Percentiles rank a stretch among this genome's conserved stretches.
Conservation (phyloP, 37 sponge, comb jelly and placozoan species). For the Agelas oroides region DNA sequence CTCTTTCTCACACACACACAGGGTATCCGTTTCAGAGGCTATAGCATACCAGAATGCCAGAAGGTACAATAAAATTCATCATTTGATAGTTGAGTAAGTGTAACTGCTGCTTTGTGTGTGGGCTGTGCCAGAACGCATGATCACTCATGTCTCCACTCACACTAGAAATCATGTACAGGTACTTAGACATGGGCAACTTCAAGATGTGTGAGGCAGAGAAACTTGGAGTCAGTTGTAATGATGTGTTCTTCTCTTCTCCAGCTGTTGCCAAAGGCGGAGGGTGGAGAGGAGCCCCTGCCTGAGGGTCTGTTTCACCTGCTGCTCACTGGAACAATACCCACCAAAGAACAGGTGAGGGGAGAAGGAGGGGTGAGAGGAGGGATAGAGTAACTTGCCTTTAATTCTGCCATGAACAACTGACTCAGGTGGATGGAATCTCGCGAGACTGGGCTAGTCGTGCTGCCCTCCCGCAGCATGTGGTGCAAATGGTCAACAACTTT, state of each 20-base stretch:
- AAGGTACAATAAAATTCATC: slow-evolving; percentile 56
- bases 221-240: no score
- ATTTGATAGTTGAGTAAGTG: neutral
- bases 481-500: slow-evolving; percentile 95
- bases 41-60: slow-evolving; percentile 97
- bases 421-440: slow-evolving; percentile 90
- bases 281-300: slow-evolving; percentile 94
- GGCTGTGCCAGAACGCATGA: no score
- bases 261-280: slow-evolving; percentile 92
- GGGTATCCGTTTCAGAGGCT: slow-evolving; percentile 97
- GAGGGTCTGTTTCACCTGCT: slow-evolving; percentile 98
- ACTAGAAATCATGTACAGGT: no score
- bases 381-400: no score
- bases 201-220: no score
- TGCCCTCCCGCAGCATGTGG: slow-evolving; percentile 95
- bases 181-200: no score
- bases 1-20: no score
- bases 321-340: slow-evolving; percentile 93
- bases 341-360: slow-evolving; percentile 81
- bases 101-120: neutral
- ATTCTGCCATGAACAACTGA: no score
- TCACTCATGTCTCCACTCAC: no score
- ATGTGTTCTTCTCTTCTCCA: no score
- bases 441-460: slow-evolving; percentile 95
- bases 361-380: neutral